Base-by-base conservation (phyloP, 1,140 invertebrate species). In the Heterodera schachtii region DNA sequence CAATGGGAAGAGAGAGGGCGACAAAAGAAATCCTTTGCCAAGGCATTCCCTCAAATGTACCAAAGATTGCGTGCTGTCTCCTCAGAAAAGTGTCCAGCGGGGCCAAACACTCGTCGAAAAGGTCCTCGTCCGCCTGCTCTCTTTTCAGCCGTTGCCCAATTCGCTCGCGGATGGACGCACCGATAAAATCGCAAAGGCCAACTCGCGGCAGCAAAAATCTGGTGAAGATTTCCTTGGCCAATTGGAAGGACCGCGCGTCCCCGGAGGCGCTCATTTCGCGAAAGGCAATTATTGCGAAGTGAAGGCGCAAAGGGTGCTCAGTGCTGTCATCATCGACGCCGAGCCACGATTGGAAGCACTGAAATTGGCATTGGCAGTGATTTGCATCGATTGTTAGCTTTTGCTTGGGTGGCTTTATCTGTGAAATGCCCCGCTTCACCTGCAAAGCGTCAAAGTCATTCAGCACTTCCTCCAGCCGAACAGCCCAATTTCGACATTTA, bases 261-360 rank as follows among this genome's bases (percentile, higher is more conserved):
- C 66, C 80, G 52, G n/a, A 66, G 13, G 66, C 73, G 49, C 73
- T 47, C 77, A 79, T 74, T 41, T 69, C 80, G 11, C 67, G 78
- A 73, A 79, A 80, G 47, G 81, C 81, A 41, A 82, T 80, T 19
- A 82, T 82, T 8, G 81, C 81, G 60, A 82, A 82, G 19, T 82
- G 81, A 19, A 82, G 73, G 3, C 81, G 66, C 57, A 82, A 19
- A 2, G 81, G 81, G 70, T 82, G 81, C 41, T 82, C 81, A 43
- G 77, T 82, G 49, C 67, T 73, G 43, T 82, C 81, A 52, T 82
- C 81, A 8, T 82, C 81, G 31, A 82, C 81, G 16, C 81, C 81
- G 67, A 78, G 81, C 81, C 81, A 83, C 19, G 78, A 69, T 70
- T 81, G 52, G 41, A 83, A 83, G 31, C 67, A 57, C 81, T 82